These are phyloP conservation scores for Patella caerulea DNA, from an alignment of 2,888 invertebrate genomes.

Conservation along the genomic window DNA sequence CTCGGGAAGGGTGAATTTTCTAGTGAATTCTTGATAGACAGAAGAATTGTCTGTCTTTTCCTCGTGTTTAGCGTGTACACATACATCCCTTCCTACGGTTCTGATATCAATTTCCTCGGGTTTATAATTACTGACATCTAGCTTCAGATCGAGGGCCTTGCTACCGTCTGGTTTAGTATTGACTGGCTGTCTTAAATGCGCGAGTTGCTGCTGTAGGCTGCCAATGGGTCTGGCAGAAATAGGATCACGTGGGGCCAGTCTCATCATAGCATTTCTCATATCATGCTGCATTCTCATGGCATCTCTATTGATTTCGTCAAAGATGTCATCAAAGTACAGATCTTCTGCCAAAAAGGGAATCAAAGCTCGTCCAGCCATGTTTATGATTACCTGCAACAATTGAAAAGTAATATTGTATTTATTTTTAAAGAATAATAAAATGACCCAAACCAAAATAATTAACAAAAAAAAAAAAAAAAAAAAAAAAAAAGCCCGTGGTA, in stretches of 20 bases:
- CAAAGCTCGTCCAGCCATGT: too few species aligned
- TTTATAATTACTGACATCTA: constrained; percentile 96
- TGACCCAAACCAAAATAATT: too few species aligned
- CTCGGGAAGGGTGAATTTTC: constrained; percentile 95
- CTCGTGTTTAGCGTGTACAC: constrained; percentile 96
- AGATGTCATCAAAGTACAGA: constrained; percentile 34
- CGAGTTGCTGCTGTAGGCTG: constrained; percentile 13
- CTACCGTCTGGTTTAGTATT: constrained; percentile 28
- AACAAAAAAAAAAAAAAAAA: too few species aligned
- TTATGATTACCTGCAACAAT: too few species aligned
- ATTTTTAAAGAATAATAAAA: too few species aligned
- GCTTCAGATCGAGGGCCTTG: constrained; percentile 24
- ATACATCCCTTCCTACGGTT: constrained; percentile 95
- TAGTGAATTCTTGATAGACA: constrained; percentile 97
- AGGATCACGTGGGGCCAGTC: constrained; percentile 18
- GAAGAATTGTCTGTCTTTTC: constrained; percentile 97
- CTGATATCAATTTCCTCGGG: constrained; percentile 97
- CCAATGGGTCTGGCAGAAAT: constrained; percentile 11
- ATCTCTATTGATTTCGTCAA: constrained; percentile 29
- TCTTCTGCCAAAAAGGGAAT: too few species aligned
- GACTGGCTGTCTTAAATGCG: constrained; percentile 24
- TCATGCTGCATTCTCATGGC: constrained; percentile 29
- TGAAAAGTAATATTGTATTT: too few species aligned
- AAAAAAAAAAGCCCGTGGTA: too few species aligned
- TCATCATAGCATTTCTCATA: constrained; percentile 32